Conservation (phyloP, 2,888 invertebrate species). For the Brachyptera risi region DNA sequence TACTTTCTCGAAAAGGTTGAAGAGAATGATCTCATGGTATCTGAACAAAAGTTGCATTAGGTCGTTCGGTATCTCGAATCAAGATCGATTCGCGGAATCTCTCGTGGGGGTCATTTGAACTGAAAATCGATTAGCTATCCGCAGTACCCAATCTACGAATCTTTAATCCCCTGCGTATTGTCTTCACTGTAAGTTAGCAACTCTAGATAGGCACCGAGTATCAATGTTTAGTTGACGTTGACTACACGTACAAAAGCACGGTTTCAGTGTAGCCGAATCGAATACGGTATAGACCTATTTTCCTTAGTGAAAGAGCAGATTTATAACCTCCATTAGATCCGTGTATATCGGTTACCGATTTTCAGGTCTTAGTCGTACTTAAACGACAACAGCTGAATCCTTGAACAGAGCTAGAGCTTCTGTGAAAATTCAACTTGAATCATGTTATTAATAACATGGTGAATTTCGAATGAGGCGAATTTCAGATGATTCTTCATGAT, state of each 20-base stretch:
- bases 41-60: constrained; percentile 17
- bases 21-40: constrained; percentile 10
- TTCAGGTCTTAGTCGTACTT: constrained; percentile 3
- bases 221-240: constrained; percentile 11
- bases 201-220: constrained; percentile 1
- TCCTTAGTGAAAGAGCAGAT: constrained; percentile 28
- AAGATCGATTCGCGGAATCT: background rate
- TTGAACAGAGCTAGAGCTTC: too few relatives aligned
- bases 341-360: constrained; percentile 30
- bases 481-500: too few relatives aligned
- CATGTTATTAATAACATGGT: constrained; percentile 1
- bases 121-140: constrained; percentile 15
- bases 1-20: background rate
- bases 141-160: constrained; percentile 19
- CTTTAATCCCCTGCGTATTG: constrained; percentile 18
- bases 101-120: constrained; percentile 14
- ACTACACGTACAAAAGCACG: too few relatives aligned
- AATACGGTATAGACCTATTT: background rate
- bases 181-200: constrained; percentile 10
- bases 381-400: constrained; percentile 8
- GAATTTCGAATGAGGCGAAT: too few relatives aligned
- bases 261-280: too few relatives aligned
- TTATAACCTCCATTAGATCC: constrained; percentile 28
- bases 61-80: background rate
- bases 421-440: background rate